Conservation (phyloP, 2,888 invertebrate genomes). For the Alloplasta piceator region DNA sequence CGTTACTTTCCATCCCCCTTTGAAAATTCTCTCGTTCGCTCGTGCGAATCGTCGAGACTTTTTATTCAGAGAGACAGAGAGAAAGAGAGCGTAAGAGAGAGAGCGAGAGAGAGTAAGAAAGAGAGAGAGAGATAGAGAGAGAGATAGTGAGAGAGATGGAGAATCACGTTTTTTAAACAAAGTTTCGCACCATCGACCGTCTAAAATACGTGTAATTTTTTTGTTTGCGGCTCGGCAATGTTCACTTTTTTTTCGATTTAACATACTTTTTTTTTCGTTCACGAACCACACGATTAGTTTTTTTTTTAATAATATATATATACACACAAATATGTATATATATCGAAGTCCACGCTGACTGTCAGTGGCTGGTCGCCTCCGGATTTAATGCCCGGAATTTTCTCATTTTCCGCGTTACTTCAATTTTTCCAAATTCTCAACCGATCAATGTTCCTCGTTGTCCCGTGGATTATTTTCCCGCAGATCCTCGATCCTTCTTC, state of each 20-base stretch:
- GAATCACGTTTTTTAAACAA: conserved; percentile 15
- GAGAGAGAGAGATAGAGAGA: neutral
- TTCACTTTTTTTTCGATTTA: conserved; percentile 32
- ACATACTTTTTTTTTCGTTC: conserved; percentile 48
- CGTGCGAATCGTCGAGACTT: neutral
- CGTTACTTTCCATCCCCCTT: conserved; percentile 2
- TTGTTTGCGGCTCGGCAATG: conserved; percentile 56
- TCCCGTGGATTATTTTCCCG: conserved; percentile 16
- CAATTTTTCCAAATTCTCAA: conserved; percentile 15
- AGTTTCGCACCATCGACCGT: conserved; percentile 42
- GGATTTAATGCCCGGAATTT: conserved; percentile 35
- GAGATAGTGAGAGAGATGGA: conserved; percentile 5
- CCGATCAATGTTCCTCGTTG: conserved; percentile 46
- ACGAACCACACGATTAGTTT: conserved; percentile 60
- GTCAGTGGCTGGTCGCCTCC: conserved; percentile 46
- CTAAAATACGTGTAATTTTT: conserved; percentile 35
- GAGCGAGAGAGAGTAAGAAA: neutral
- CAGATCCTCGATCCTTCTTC: neutral
- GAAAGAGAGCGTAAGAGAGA: neutral
- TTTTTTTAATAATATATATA: conserved; percentile 17
- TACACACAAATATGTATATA: conserved; percentile 34
- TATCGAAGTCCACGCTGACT: conserved; percentile 48
- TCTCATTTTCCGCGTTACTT: neutral
- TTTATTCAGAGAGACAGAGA: neutral
- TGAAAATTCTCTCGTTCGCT: neutral